A percentile compares a stretch with the other conserved stretches of the same genome.
These are phyloP conservation scores for Phenacoccus solenopsis DNA, from an alignment of 1,140 invertebrate genomes.

Conservation along the genomic window DNA sequence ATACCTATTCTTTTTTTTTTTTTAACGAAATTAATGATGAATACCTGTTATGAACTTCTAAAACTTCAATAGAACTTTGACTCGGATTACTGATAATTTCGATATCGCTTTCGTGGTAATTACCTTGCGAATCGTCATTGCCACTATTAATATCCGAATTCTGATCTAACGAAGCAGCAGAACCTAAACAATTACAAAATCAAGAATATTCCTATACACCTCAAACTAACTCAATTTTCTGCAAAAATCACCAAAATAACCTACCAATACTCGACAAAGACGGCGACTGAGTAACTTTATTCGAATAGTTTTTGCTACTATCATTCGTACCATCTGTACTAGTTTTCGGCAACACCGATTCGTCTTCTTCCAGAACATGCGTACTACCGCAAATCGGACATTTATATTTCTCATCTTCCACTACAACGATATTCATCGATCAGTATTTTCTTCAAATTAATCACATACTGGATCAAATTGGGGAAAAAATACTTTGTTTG, in stretches of 20 bases:
- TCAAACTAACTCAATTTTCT: too few relatives aligned
- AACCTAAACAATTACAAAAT: too few relatives aligned
- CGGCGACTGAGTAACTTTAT: not conserved
- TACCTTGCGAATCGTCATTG: not conserved
- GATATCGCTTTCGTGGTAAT: slow-evolving; percentile 42
- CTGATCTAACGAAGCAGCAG: not conserved
- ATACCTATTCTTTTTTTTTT: too few relatives aligned
- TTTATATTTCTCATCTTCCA: slow-evolving; percentile 32
- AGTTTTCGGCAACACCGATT: slow-evolving; percentile 10
- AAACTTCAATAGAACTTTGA: slow-evolving; percentile 48
- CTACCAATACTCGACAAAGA: not conserved
- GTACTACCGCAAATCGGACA: slow-evolving; percentile 47
- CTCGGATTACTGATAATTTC: slow-evolving; percentile 51
- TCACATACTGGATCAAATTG: not conserved
- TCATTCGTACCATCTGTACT: not conserved
- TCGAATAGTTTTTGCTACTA: not conserved
- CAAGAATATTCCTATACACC: too few relatives aligned
- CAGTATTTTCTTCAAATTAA: not conserved
- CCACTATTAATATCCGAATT: not conserved
- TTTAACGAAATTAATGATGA: too few relatives aligned
- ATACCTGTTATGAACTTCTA: slow-evolving; percentile 36
- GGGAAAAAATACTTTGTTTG: slow-evolving; percentile 15
- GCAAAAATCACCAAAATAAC: not conserved
- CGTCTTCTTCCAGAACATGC: slow-evolving; percentile 37
- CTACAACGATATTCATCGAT: slow-evolving; percentile 10